A percentile compares a stretch with the other conserved stretches of the same genome.
Evolutionary conservation across 1,140 invertebrate species (phyloP).

Genomic region (Papilio polytes): DNA sequence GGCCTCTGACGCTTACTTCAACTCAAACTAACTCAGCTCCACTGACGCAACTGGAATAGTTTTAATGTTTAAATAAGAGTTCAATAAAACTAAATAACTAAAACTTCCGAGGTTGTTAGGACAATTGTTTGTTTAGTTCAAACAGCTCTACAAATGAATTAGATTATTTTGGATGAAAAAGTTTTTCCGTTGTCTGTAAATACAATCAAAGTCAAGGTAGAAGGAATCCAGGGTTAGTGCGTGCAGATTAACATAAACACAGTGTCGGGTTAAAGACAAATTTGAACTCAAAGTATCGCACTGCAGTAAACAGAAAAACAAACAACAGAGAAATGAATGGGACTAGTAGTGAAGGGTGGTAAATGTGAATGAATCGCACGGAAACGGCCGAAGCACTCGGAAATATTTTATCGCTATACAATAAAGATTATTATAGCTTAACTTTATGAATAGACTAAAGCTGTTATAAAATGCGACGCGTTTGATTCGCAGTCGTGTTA

Average conservation of each 20-base stretch:
- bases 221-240: not conserved
- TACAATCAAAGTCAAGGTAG: too few relatives aligned
- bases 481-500: not conserved
- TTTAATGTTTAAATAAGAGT: slow-evolving; percentile 15
- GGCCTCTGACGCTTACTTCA: slow-evolving; percentile 57
- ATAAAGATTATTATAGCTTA: slow-evolving; percentile 41
- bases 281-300: slow-evolving; percentile 13
- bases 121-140: not conserved
- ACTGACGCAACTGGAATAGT: slow-evolving; percentile 37
- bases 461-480: not conserved
- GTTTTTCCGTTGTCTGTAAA: too few relatives aligned
- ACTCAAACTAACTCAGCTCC: slow-evolving; percentile 55
- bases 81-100: not conserved
- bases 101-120: not conserved
- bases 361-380: slow-evolving; percentile 67
- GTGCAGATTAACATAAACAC: not conserved
- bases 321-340: slow-evolving; percentile 74
- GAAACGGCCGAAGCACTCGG: slow-evolving; percentile 45
- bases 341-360: slow-evolving; percentile 56
- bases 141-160: not conserved
- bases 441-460: not conserved
- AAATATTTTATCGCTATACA: slow-evolving; percentile 78
- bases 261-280: not conserved
- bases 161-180: too few relatives aligned
- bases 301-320: slow-evolving; percentile 60